Evolutionary conservation across 2,113 vertebrate species (phyloP), one percentile per base, ranked within the genome.

Genomic region (Anoura caudifer): DNA sequence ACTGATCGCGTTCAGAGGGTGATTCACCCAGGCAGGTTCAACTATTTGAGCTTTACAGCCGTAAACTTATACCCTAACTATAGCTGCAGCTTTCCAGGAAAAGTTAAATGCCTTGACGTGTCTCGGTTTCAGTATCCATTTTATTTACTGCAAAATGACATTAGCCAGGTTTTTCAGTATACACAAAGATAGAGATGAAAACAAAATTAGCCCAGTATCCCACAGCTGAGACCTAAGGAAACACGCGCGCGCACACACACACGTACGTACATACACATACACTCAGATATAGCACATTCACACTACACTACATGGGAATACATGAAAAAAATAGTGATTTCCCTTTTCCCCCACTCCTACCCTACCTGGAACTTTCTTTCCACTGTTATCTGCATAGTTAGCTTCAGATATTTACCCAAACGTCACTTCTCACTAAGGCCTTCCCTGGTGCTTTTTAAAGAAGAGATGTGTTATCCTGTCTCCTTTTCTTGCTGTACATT

Each of bases 321-420:
- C 12, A 47, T 47, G 13, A 26, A 56, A 67, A 69, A 92, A 50
- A 54, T 36, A 73, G 10, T 75, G 73, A 83, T 77, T 72, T 67
- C 33, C 61, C 43, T 73, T 81, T 81, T 13, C 54, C 28, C 26
- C n/a, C 17, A 67, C 16, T 16, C 28, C 24, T 65, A 9, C 63
- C 4, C 24, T 72, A 61, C 7, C 61, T 65, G 63, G 69, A 94
- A 67, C 31, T 95, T 73, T 85, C 92, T 89, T 94, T 45, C 67
- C 45, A 76, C 79, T 31, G 85, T 47, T 89, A 26, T 33, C 84
- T 95, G 1, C 47, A 94, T 7, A 14, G 61, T 13, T 90, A 65
- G 26, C 67, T 96, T 96, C 82, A 76, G 31, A 36, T 63, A 70
- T 45, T 83, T 94, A 28, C n/a, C 83, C 75, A 87, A 90, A 92